Percentiles rank a stretch among this genome's conserved stretches.
Conservation (phyloP, 2,797 vertebrate genomes). For the Chaunax sp. region DNA sequence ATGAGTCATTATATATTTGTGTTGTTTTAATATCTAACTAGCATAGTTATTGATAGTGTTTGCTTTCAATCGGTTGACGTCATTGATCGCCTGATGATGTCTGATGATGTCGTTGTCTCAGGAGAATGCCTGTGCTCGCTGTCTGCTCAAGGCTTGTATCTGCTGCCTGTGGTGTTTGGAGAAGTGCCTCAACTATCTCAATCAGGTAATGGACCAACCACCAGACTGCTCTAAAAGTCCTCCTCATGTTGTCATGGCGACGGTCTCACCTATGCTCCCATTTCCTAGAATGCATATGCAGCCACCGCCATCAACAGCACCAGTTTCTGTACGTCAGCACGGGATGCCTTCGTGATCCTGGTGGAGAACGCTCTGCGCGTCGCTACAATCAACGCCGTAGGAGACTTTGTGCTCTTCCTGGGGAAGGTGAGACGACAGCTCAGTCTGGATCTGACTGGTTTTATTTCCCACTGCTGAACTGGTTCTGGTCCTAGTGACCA, state of each 20-base stretch:
- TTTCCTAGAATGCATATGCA: slow-evolving; percentile 93
- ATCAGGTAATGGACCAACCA: slow-evolving; percentile 86
- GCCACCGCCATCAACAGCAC: slow-evolving; percentile 99
- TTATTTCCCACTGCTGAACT: too few relatives aligned
- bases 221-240: neutral
- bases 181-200: slow-evolving; percentile 99
- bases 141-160: slow-evolving; percentile 95
- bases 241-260: fast-evolving
- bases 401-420: slow-evolving; percentile 97
- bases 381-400: slow-evolving; percentile 96
- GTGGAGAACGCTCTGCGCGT: slow-evolving; percentile 97
- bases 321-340: slow-evolving; percentile 97
- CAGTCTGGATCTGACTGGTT: neutral
- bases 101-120: slow-evolving; percentile 53
- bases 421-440: slow-evolving; percentile 88
- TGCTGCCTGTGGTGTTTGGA: slow-evolving; percentile 99
- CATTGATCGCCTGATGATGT: too few relatives aligned
- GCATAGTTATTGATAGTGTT: too few relatives aligned
- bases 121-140: slow-evolving; percentile 96
- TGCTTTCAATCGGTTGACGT: too few relatives aligned
- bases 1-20: too few relatives aligned
- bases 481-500: neutral
- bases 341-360: slow-evolving; percentile 95
- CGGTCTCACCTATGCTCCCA: neutral
- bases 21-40: too few relatives aligned